phyloP scores from a whole-genome alignment of 1,140 invertebrate genomes.

The Adoxophyes honmai region DNA sequence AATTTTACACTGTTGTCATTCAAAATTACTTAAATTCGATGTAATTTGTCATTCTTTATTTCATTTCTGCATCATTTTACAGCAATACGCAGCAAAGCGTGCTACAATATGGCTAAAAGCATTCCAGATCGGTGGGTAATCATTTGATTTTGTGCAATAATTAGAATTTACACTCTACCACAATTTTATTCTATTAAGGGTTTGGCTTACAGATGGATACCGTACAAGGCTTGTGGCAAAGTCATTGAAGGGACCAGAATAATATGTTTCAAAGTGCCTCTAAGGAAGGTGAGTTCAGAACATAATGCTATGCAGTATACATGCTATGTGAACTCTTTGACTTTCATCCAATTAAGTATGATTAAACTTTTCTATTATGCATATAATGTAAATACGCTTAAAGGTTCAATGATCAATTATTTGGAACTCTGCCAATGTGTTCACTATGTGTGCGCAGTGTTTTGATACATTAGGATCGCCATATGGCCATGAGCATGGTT shows the following conservation, averaged over 20 bases:
- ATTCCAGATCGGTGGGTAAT: constrained; percentile 50
- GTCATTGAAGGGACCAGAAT: constrained; percentile 83
- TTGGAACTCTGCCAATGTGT: too few relatives aligned
- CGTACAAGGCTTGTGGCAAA: constrained; percentile 81
- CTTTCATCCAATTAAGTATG: constrained; percentile 9
- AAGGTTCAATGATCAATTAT: too few relatives aligned
- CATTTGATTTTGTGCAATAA: constrained; percentile 2
- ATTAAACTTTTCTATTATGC: too few relatives aligned
- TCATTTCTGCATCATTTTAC: constrained; percentile 1
- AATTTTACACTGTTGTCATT: not conserved
- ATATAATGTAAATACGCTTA: too few relatives aligned
- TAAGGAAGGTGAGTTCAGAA: constrained; percentile 79
- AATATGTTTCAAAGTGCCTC: constrained; percentile 88
- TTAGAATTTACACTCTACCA: not conserved
- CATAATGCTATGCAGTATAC: not conserved
- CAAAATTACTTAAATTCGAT: not conserved
- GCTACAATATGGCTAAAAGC: constrained; percentile 11
- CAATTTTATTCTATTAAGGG: constrained; percentile 9
- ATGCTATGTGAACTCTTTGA: not conserved
- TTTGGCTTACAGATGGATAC: constrained; percentile 82
- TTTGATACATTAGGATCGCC: too few relatives aligned
- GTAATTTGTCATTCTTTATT: not conserved
- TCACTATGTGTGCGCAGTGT: too few relatives aligned
- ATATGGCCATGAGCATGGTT: too few relatives aligned
- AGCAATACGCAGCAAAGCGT: not conserved